Conservation (phyloP, 2,113 vertebrate species). For the Prunella fulvescens region DNA sequence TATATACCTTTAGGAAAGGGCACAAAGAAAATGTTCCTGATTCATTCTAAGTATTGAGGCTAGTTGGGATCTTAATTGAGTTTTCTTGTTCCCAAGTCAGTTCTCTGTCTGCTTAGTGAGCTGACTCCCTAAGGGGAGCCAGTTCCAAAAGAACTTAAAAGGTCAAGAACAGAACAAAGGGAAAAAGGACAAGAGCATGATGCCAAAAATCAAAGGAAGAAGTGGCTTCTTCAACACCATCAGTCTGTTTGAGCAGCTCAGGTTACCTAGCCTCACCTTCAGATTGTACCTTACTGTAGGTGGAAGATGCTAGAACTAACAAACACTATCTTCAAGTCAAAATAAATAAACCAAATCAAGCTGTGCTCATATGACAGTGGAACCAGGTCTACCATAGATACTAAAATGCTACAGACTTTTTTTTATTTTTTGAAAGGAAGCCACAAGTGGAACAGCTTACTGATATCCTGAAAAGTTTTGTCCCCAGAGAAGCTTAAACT, state of each 20-base stretch:
- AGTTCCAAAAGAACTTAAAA: not conserved
- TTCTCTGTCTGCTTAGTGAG: not conserved
- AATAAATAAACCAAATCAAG: not conserved
- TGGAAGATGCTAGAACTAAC: not conserved
- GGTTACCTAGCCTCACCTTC: not conserved
- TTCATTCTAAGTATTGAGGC: not conserved
- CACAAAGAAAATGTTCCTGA: accelerated
- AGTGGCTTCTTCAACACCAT: not conserved
- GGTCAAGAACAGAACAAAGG: not conserved
- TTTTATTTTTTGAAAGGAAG: not conserved
- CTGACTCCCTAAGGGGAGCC: not conserved
- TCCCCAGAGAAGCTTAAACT: not conserved
- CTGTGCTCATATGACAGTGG: not conserved
- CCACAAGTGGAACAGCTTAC: not conserved
- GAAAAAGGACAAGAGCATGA: not conserved
- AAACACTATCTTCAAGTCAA: not conserved
- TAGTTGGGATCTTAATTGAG: not conserved
- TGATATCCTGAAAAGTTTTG: not conserved
- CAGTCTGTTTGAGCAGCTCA: not conserved
- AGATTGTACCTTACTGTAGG: not conserved
- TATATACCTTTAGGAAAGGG: not conserved
- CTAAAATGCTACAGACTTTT: not conserved
- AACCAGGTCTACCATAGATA: not conserved
- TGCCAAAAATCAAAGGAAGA: not conserved
- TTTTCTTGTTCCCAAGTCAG: not conserved